Evolutionary conservation across 2,888 invertebrate species (phyloP), one percentile per base, ranked within the genome.

Genomic region (Adelognathus sp.): DNA sequence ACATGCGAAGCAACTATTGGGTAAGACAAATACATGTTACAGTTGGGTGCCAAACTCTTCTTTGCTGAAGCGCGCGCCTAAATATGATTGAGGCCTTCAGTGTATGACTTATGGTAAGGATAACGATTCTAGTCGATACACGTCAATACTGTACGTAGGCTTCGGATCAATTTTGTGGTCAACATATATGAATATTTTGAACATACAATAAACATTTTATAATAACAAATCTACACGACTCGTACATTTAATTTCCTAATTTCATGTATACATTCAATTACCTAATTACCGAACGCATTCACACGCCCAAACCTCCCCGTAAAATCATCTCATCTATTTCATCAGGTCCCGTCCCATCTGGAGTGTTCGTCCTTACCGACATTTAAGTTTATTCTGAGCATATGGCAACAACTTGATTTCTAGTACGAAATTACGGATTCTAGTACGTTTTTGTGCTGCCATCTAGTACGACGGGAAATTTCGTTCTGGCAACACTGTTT

Each of bases 1-100:
- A 14, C 67, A 60, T 33, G 29, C 64, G 7, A 78, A 74, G 29
- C 63, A 73, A 69, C 39, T 74, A 41, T 58, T 74, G n/a, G 39
- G 60, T n/a, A 16, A 58, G 41, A 11, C 3, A 21, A 21, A 70
- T 2, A 44, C 44, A 11, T 70, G 70, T 44, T 7, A 70, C 18
- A 70, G 58, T 11, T 70, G 70, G 58, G 70, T 58, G 31, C 58
- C 44, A 24, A 70, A 44, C 31, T 7, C 54, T 2, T 70, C 70
- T 58, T 44, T 70, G 18, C 44, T 58, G 21, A 70, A 70, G 21
- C 70, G 58, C 44, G 44, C 41, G 16, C 70, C 70, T 31, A 41
- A 46, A 29, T 70, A 60, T 41, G 60, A 60, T 41, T 60, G 24
- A 24, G n/a, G n/a, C n/a, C n/a, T n/a, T n/a, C n/a, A n/a, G n/a